phyloP scores from a whole-genome alignment of 2,113 vertebrate genomes.

The Cromileptes altivelis region DNA sequence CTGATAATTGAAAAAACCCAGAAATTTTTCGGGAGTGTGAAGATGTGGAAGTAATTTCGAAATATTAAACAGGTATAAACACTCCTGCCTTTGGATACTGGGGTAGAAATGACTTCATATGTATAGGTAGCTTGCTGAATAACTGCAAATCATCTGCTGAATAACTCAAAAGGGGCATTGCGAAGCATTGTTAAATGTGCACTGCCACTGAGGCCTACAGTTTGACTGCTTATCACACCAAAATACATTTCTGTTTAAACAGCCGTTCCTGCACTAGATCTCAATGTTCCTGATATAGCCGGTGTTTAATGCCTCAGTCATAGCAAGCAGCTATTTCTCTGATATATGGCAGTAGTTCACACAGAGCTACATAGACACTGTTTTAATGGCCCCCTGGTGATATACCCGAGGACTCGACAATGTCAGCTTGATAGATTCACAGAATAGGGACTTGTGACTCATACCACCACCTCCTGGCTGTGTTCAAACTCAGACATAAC shows the following conservation, averaged over 20 bases:
- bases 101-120: neutral
- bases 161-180: neutral
- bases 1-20: neutral
- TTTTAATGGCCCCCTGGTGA: slow-evolving; percentile 65
- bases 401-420: slow-evolving; percentile 63
- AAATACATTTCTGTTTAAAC: slow-evolving; percentile 24
- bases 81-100: neutral
- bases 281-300: slow-evolving; percentile 51
- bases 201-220: neutral
- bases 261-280: slow-evolving; percentile 43
- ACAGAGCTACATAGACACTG: slow-evolving; percentile 46
- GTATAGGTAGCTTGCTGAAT: neutral
- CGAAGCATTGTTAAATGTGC: neutral
- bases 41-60: too few relatives aligned
- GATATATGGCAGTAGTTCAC: slow-evolving; percentile 56
- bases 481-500: neutral
- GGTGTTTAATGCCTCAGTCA: slow-evolving; percentile 32
- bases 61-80: neutral
- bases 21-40: too few relatives aligned
- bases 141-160: neutral
- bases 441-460: neutral
- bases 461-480: neutral
- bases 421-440: slow-evolving; percentile 52
- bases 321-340: slow-evolving; percentile 50
- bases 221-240: neutral